Percentiles rank a stretch among this genome's conserved stretches.
Evolutionary conservation across 2,888 invertebrate genomes (phyloP).

Genomic region (Tetranychus truncatus): DNA sequence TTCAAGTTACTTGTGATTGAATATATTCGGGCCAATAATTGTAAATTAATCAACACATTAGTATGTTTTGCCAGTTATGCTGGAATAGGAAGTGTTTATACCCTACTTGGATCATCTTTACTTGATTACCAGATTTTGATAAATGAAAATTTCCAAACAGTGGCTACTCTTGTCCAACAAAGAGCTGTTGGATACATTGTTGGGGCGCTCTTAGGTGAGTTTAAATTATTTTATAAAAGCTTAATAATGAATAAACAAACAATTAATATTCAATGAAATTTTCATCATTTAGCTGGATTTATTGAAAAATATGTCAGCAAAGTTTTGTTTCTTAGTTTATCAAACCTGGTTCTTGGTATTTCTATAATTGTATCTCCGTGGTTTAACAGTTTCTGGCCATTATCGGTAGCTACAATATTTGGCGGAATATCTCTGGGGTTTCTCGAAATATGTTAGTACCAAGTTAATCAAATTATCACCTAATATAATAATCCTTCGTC

Average conservation of each 20-base stretch:
- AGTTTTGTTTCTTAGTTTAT: background rate
- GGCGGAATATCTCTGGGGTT: background rate
- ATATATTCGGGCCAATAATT: background rate
- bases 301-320: background rate
- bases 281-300: background rate
- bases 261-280: background rate
- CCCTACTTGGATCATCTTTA: background rate
- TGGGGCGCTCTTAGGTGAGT: background rate
- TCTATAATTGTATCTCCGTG: background rate
- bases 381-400: background rate
- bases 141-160: background rate
- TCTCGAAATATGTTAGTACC: background rate
- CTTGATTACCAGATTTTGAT: background rate
- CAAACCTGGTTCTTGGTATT: background rate
- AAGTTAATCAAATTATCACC: background rate
- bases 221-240: background rate
- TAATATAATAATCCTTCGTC: background rate
- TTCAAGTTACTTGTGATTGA: background rate
- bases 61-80: background rate
- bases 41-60: background rate
- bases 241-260: background rate
- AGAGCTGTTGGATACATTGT: background rate
- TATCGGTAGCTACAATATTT: background rate
- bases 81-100: background rate
- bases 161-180: background rate